Evolutionary conservation across 2,888 invertebrate species (phyloP).

Genomic region (Brachyptera putata): DNA sequence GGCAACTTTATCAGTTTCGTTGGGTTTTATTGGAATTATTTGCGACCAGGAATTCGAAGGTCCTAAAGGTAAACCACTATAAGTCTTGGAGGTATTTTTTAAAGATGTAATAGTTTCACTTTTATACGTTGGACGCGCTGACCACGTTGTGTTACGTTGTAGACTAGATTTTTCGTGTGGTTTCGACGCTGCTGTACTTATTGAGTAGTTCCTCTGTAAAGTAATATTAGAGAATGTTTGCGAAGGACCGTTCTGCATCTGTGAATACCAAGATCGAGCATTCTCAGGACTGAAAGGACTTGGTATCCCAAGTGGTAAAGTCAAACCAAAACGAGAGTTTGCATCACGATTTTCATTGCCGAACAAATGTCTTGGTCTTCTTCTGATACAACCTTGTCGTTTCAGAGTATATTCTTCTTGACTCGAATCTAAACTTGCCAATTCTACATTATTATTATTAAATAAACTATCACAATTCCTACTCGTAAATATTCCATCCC

Average conservation of each 20-base stretch:
- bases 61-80: background rate
- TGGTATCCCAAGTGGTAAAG: constrained; percentile 43
- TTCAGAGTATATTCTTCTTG: constrained; percentile 23
- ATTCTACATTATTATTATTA: background rate
- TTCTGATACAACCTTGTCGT: constrained; percentile 30
- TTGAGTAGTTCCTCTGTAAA: background rate
- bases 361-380: background rate
- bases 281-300: constrained; percentile 38
- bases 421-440: constrained; percentile 7
- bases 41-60: background rate
- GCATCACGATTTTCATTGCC: background rate
- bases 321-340: constrained; percentile 33
- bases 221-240: background rate
- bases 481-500: constrained; percentile 23
- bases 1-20: background rate
- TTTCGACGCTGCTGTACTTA: background rate
- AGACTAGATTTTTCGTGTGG: background rate
- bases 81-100: background rate
- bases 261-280: background rate
- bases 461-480: constrained; percentile 26
- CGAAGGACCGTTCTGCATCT: background rate
- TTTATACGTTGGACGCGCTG: background rate
- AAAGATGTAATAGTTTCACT: background rate
- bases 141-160: background rate
- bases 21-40: background rate